Conservation (phyloP, 2,113 vertebrate species). For the Charina bottae region DNA sequence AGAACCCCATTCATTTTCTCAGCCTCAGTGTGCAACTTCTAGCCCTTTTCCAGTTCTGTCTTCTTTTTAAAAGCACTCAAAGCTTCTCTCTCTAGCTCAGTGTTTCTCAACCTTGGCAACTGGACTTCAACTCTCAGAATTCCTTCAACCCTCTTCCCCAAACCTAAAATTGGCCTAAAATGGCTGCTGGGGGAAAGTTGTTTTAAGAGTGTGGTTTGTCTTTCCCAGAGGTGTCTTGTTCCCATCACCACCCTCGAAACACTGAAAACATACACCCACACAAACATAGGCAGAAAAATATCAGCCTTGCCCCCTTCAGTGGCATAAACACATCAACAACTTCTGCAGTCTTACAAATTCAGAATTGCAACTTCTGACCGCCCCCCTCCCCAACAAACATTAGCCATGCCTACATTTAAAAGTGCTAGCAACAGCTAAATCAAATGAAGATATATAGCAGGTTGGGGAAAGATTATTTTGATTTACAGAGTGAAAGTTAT, state of each 20-base stretch:
- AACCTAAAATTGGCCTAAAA: neutral
- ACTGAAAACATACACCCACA: neutral
- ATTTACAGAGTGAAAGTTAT: neutral
- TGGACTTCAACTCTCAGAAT: too few relatives aligned
- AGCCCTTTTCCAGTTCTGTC: too few relatives aligned
- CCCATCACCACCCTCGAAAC: neutral
- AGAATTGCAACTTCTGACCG: neutral
- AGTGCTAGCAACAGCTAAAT: neutral
- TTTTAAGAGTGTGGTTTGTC: neutral
- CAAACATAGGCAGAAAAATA: neutral
- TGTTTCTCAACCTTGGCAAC: too few relatives aligned
- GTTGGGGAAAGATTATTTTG: neutral
- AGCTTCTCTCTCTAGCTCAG: too few relatives aligned
- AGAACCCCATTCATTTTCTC: too few relatives aligned
- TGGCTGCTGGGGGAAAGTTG: neutral
- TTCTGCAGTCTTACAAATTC: neutral
- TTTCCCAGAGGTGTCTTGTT: neutral
- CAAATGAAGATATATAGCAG: neutral
- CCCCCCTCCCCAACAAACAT: neutral
- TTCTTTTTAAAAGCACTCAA: too few relatives aligned
- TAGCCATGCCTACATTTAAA: neutral
- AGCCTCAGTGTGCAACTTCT: too few relatives aligned
- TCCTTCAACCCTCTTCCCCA: neutral
- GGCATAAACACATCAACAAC: neutral
- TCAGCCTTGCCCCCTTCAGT: neutral